Conservation (phyloP, 2,797 vertebrate species). For the Scolopax bukidnonensis region DNA sequence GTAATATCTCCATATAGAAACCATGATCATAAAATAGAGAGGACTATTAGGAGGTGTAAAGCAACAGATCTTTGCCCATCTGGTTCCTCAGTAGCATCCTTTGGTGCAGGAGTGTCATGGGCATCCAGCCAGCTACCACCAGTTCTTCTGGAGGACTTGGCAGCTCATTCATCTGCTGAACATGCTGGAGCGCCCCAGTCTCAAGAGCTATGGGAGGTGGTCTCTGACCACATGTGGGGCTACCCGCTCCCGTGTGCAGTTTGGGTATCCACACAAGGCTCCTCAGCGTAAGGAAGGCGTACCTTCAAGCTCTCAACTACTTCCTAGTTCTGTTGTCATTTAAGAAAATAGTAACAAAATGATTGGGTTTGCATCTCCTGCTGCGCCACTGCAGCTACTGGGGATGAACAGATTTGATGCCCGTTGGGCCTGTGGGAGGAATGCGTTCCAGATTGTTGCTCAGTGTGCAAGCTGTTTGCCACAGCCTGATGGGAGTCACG, state of each 20-base stretch:
- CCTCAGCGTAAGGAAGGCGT: rapidly evolving
- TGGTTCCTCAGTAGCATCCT: not conserved
- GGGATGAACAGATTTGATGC: not conserved
- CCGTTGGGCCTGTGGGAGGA: not conserved
- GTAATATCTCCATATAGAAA: not conserved
- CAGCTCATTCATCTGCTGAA: not conserved
- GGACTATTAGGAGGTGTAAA: not conserved
- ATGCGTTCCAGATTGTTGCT: not conserved
- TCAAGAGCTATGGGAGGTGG: not conserved
- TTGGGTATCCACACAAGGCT: not conserved
- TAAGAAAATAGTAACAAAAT: not conserved
- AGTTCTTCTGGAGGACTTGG: not conserved
- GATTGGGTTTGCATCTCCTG: not conserved
- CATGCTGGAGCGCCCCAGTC: not conserved
- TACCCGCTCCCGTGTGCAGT: rapidly evolving
- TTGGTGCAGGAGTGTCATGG: not conserved
- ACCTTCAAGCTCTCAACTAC: not conserved
- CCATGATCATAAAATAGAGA: not conserved
- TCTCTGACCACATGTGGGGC: rapidly evolving
- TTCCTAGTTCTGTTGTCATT: not conserved
- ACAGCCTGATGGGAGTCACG: not conserved
- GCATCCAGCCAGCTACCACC: not conserved
- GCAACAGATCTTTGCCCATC: rapidly evolving
- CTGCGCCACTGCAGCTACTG: not conserved
- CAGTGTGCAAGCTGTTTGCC: not conserved